These are phyloP conservation scores for Spilogale gracilis DNA, from an alignment of 2,113 vertebrate species.

Conservation along the genomic window DNA sequence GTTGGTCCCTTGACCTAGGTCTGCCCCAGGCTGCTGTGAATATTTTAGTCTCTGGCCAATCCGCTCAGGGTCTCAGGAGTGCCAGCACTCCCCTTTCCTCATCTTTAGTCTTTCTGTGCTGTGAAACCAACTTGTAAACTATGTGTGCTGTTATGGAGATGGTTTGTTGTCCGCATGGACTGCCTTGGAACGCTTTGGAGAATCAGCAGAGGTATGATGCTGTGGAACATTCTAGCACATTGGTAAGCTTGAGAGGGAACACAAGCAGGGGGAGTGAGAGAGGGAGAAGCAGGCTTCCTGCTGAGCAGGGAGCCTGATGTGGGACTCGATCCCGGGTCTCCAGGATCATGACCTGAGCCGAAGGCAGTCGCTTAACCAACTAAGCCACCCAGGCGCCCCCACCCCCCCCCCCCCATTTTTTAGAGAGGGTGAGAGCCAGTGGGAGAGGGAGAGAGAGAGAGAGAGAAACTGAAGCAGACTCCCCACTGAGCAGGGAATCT, in stretches of 20 bases:
- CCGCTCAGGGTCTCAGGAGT: background rate
- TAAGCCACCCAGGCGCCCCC: too few relatives aligned
- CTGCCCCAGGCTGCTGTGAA: background rate
- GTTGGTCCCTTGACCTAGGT: background rate
- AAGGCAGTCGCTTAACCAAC: too few relatives aligned
- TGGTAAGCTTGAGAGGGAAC: background rate
- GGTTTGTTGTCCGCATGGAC: background rate
- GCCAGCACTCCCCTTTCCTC: rapidly evolving
- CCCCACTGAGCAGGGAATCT: background rate
- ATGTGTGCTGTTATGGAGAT: background rate
- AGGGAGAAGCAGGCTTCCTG: too few relatives aligned
- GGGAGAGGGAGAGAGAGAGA: too few relatives aligned
- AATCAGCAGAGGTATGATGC: background rate
- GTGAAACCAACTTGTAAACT: background rate
- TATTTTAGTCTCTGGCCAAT: background rate
- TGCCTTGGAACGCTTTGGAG: background rate
- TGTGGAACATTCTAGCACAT: background rate
- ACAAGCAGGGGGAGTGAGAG: too few relatives aligned
- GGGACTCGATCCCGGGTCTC: too few relatives aligned
- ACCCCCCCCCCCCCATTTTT: background rate
- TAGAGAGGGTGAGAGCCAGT: background rate
- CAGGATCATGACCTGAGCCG: too few relatives aligned
- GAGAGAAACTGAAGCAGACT: background rate
- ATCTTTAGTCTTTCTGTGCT: background rate
- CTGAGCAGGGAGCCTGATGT: too few relatives aligned